Percentiles rank a stretch among this genome's conserved stretches.
These are phyloP conservation scores for Pammene aurita DNA, from an alignment of 2,888 invertebrate species.

Conservation along the genomic window DNA sequence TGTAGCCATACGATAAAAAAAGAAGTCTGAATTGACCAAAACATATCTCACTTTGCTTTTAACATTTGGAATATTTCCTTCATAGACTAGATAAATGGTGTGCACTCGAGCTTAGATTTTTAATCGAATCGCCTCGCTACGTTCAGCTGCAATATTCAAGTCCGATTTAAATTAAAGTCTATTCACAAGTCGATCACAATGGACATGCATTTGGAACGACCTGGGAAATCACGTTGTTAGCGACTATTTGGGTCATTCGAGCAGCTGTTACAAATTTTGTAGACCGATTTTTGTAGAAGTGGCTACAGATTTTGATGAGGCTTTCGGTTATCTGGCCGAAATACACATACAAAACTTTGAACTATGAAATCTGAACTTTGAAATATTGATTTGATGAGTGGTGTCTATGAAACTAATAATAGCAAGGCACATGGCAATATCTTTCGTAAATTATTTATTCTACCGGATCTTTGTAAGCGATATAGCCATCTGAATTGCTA, in stretches of 20 bases:
- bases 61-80: background rate
- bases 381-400: too few relatives aligned
- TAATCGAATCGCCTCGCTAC: constrained; percentile 6
- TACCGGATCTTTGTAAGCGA: too few relatives aligned
- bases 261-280: background rate
- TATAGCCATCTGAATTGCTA: too few relatives aligned
- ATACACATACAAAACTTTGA: too few relatives aligned
- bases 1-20: too few relatives aligned
- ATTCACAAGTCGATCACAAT: constrained; percentile 4
- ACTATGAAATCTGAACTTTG: too few relatives aligned
- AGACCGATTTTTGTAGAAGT: background rate
- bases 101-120: background rate
- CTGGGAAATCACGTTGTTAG: background rate
- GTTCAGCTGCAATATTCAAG: background rate
- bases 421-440: too few relatives aligned
- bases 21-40: background rate
- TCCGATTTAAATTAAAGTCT: background rate
- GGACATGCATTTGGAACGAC: background rate
- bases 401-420: too few relatives aligned
- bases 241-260: background rate
- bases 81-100: background rate
- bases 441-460: too few relatives aligned
- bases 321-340: too few relatives aligned
- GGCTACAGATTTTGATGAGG: too few relatives aligned
- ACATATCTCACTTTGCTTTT: background rate